Evolutionary conservation across 2,888 invertebrate species (phyloP).

Genomic region (Rhogogaster chlorosoma): DNA sequence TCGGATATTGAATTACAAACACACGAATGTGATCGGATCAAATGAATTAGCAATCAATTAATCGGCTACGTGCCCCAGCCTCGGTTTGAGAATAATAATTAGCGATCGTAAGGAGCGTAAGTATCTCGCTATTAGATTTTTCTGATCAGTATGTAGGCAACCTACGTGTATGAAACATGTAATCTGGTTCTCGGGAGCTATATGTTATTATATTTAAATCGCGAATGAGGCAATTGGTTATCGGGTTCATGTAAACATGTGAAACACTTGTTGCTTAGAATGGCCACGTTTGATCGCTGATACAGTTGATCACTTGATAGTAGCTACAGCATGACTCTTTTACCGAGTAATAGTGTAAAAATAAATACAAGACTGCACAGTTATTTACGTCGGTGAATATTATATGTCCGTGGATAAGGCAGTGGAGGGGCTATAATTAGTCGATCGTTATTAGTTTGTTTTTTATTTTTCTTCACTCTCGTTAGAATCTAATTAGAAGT

Average conservation of each 20-base stretch:
- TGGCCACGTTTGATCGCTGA: neutral
- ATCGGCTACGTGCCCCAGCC: constrained; percentile 17
- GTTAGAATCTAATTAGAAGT: neutral
- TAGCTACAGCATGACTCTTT: neutral
- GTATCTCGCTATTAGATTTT: neutral
- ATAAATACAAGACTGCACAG: neutral
- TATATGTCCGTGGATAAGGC: neutral
- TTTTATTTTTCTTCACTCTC: neutral
- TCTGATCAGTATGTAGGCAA: neutral
- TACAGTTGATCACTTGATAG: neutral
- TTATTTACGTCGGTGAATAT: constrained; percentile 10
- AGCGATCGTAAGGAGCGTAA: neutral
- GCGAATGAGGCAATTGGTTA: neutral
- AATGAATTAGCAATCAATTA: neutral
- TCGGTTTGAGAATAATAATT: constrained; percentile 8
- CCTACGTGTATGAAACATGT: neutral
- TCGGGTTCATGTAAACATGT: neutral
- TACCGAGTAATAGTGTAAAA: neutral
- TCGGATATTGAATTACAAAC: neutral
- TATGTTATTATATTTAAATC: neutral
- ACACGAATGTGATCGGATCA: neutral
- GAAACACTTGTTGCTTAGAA: constrained; percentile 4
- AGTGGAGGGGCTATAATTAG: neutral
- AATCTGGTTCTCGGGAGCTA: neutral
- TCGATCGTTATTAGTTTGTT: neutral